Conservation (phyloP, 2,113 vertebrate species). For the Neolamprologus falcicula region DNA sequence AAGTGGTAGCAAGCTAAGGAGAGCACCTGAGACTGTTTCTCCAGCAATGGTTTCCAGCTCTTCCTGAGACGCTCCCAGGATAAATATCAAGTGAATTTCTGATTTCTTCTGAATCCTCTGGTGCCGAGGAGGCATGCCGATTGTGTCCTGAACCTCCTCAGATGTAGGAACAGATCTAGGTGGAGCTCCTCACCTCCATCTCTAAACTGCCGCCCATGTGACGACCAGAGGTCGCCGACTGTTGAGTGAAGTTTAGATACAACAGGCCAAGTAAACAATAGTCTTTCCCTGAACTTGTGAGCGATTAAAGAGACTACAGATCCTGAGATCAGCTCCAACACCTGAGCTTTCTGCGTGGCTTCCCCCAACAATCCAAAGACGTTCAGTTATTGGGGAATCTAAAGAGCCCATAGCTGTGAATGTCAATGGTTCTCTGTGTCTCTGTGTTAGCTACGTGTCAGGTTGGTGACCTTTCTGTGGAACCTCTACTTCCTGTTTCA, state of each 20-base stretch:
- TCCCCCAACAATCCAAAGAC: not conserved
- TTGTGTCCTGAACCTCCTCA: not conserved
- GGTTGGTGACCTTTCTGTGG: not conserved
- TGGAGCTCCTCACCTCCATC: not conserved
- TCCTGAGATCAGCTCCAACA: not conserved
- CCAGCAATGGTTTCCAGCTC: not conserved
- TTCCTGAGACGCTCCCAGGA: rapidly evolving
- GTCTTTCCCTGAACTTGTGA: not conserved
- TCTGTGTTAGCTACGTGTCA: rapidly evolving
- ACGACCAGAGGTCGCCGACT: not conserved
- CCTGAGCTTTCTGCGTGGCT: rapidly evolving
- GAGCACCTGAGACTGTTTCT: not conserved
- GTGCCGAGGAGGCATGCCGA: rapidly evolving
- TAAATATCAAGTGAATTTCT: rapidly evolving
- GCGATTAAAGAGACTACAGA: not conserved
- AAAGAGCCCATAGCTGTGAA: not conserved
- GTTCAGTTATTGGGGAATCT: not conserved
- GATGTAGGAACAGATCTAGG: not conserved
- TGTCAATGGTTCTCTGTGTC: not conserved
- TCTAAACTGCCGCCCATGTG: not conserved
- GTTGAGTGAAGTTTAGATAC: not conserved
- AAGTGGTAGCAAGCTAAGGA: not conserved
- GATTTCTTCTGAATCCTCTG: not conserved
- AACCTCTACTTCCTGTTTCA: not conserved
- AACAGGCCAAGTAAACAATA: not conserved